Conservation (phyloP, 2,888 invertebrate genomes). For the Pristionchus exspectatus region DNA sequence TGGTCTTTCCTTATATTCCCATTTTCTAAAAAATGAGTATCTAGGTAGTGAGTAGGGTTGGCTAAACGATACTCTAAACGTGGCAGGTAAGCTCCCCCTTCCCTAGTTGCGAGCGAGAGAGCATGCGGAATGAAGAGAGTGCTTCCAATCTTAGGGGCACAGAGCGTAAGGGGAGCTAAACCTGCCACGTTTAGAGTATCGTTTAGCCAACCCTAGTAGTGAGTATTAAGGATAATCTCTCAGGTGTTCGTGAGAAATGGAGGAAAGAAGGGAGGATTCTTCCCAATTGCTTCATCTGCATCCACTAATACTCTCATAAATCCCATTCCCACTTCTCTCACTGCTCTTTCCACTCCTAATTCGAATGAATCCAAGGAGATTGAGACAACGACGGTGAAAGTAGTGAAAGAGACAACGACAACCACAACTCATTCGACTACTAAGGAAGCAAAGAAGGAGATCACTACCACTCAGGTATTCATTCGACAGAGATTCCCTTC, state of each 20-base stretch:
- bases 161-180: no score
- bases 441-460: not conserved
- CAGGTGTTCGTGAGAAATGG: slow-evolving; percentile 51
- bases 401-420: not conserved
- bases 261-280: slow-evolving; percentile 36
- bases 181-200: no score
- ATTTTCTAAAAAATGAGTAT: not conserved
- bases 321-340: slow-evolving; percentile 44
- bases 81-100: no score
- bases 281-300: slow-evolving; percentile 47
- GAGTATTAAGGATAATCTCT: not conserved
- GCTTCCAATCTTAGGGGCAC: no score
- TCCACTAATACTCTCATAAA: not conserved
- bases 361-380: slow-evolving; percentile 11
- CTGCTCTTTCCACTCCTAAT: slow-evolving; percentile 22
- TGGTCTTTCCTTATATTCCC: slow-evolving; percentile 55
- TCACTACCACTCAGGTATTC: not conserved
- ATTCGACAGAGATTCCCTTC: no score
- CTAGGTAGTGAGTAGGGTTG: no score
- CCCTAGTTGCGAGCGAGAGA: no score
- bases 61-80: no score
- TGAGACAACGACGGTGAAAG: not conserved
- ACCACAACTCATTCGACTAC: not conserved
- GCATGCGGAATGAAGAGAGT: no score
- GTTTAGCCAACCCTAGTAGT: no score